phyloP scores from a whole-genome alignment of 1,140 invertebrate species.

The Cydia strobilella region DNA sequence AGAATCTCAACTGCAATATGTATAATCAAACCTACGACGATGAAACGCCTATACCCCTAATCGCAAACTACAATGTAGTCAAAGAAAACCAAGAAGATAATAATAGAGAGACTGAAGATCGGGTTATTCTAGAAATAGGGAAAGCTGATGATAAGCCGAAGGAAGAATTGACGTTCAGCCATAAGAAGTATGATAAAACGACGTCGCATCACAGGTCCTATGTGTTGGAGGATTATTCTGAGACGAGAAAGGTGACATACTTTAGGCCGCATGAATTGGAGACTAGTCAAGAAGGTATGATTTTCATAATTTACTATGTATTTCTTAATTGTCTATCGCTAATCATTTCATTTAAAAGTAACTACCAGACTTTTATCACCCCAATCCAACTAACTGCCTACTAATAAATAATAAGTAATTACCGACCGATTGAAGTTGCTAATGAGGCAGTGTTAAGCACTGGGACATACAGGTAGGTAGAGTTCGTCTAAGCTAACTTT shows the following conservation, averaged over 20 bases:
- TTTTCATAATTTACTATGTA: not conserved
- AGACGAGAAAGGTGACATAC: slow-evolving; percentile 58
- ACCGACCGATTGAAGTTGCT: too few species aligned
- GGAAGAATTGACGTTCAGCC: slow-evolving; percentile 74
- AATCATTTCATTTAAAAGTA: too few species aligned
- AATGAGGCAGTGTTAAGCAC: too few species aligned
- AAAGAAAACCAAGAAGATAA: slow-evolving; percentile 62
- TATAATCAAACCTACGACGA: slow-evolving; percentile 65
- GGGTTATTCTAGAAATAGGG: slow-evolving; percentile 76
- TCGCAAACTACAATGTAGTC: slow-evolving; percentile 63
- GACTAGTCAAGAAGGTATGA: slow-evolving; percentile 54
- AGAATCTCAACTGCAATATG: slow-evolving; percentile 43
- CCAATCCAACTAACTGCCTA: too few species aligned
- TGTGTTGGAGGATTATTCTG: slow-evolving; percentile 66
- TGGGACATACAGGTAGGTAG: too few species aligned
- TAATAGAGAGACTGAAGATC: slow-evolving; percentile 59
- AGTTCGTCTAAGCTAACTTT: too few species aligned
- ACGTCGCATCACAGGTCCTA: slow-evolving; percentile 74
- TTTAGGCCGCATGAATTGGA: slow-evolving; percentile 67
- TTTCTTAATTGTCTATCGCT: too few species aligned
- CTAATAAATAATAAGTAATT: too few species aligned
- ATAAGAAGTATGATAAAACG: slow-evolving; percentile 79
- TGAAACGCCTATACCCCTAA: slow-evolving; percentile 63
- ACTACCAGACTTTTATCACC: too few species aligned
- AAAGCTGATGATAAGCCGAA: slow-evolving; percentile 67